A percentile compares a stretch with the other conserved stretches of the same genome.
These are phyloP conservation scores for Tyria jacobaeae DNA, from an alignment of 2,888 invertebrate species.

Conservation along the genomic window DNA sequence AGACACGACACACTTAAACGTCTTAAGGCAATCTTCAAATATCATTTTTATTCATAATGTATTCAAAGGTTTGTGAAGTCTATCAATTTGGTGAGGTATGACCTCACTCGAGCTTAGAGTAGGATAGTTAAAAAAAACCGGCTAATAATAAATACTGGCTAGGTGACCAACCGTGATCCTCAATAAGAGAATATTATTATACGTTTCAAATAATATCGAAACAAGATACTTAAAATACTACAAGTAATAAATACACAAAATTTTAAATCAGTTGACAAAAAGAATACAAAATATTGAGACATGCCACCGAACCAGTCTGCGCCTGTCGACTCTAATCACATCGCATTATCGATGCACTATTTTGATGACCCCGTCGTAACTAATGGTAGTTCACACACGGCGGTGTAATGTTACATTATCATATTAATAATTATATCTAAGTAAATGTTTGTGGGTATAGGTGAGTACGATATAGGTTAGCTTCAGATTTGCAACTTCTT, in stretches of 20 bases:
- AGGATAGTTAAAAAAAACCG: too few relatives aligned
- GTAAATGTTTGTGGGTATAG: neutral
- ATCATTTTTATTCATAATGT: too few relatives aligned
- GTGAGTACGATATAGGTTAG: neutral
- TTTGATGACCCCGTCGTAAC: constrained; percentile 72
- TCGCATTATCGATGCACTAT: constrained; percentile 68
- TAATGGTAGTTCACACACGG: constrained; percentile 69
- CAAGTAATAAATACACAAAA: constrained; percentile 45
- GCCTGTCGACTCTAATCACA: constrained; percentile 63
- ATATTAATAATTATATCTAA: constrained; percentile 33
- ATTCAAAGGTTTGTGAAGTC: too few relatives aligned
- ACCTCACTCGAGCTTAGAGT: too few relatives aligned
- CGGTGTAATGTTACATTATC: constrained; percentile 68
- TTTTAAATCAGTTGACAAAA: constrained; percentile 39
- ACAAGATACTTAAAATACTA: neutral
- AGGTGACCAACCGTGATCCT: too few relatives aligned
- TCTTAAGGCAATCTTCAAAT: too few relatives aligned
- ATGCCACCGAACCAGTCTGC: constrained; percentile 40
- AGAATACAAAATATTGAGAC: constrained; percentile 45
- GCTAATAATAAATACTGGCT: too few relatives aligned
- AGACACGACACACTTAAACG: too few relatives aligned
- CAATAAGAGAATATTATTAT: too few relatives aligned
- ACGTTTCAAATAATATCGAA: constrained; percentile 5
- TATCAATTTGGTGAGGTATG: too few relatives aligned
- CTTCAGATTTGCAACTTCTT: neutral